Percentiles rank a stretch among this genome's conserved stretches.
Evolutionary conservation across 2,113 vertebrate species (phyloP).

Genomic region (Hylia prasina): DNA sequence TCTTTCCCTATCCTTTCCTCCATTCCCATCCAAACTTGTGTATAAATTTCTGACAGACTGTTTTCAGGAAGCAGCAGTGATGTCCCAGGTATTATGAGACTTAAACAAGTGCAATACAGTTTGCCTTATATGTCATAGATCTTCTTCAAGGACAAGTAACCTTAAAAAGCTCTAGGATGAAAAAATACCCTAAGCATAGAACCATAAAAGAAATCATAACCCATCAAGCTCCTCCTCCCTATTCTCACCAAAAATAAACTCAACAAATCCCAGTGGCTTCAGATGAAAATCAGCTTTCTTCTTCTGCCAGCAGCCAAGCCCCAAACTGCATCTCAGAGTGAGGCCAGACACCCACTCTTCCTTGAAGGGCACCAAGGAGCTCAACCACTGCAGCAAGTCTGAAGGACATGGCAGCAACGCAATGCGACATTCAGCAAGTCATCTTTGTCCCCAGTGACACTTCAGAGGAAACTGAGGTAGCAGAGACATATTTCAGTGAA

Average conservation of each 20-base stretch:
- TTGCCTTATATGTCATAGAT: not conserved
- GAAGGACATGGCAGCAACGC: not conserved
- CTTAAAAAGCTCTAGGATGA: not conserved
- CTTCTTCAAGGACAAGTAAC: not conserved
- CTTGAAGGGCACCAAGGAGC: not conserved
- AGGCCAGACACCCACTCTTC: not conserved
- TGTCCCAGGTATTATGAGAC: not conserved
- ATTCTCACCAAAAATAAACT: not conserved
- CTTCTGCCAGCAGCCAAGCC: not conserved
- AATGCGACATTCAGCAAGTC: not conserved
- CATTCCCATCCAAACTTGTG: not conserved
- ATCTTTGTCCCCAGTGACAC: not conserved
- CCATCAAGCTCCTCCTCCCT: not conserved
- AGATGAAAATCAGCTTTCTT: not conserved
- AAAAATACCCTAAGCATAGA: not conserved
- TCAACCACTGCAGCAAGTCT: not conserved
- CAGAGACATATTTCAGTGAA: not conserved
- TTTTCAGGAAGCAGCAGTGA: not conserved
- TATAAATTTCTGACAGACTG: not conserved
- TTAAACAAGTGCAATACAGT: not conserved
- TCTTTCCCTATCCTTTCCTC: not conserved
- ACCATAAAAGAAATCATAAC: not conserved
- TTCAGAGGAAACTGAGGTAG: not conserved
- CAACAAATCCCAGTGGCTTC: not conserved
- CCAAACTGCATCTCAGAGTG: not conserved